Evolutionary conservation across 2,113 vertebrate genomes (phyloP).

Genomic region (Notarius lentiginosus): DNA sequence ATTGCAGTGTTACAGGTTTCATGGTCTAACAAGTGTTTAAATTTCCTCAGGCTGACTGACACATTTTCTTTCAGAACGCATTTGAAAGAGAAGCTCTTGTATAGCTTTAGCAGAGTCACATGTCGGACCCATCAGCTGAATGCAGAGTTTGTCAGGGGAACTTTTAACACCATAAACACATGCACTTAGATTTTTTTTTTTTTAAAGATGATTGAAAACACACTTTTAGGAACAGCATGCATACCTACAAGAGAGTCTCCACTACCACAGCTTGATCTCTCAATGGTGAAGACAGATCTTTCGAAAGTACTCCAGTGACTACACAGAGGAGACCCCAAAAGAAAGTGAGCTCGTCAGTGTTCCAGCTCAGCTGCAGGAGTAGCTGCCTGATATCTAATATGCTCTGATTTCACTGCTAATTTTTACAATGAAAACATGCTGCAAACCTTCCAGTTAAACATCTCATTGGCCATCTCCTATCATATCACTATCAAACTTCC

Average conservation of each 20-base stretch:
- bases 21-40: slow-evolving; percentile 43
- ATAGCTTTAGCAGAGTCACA: slow-evolving; percentile 37
- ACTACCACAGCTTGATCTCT: background rate
- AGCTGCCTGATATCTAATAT: slow-evolving; percentile 21
- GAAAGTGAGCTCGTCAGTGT: background rate
- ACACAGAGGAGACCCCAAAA: background rate
- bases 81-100: slow-evolving; percentile 1
- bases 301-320: background rate
- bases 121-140: slow-evolving; percentile 22
- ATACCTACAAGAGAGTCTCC: background rate
- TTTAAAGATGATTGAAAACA: slow-evolving; percentile 16
- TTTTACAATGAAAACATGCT: slow-evolving; percentile 15
- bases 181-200: slow-evolving; percentile 34
- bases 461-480: slow-evolving; percentile 64
- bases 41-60: slow-evolving; percentile 21
- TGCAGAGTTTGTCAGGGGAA: slow-evolving; percentile 27
- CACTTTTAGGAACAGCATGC: background rate
- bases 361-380: slow-evolving; percentile 5
- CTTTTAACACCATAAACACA: slow-evolving; percentile 35
- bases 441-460: slow-evolving; percentile 43
- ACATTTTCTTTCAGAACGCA: slow-evolving; percentile 12
- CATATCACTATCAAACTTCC: slow-evolving; percentile 63
- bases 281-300: slow-evolving; percentile 13
- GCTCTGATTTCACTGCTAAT: slow-evolving; percentile 19
- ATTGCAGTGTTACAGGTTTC: slow-evolving; percentile 43